Conservation (phyloP, 1,140 invertebrate genomes). For the Ceratina japonica region DNA sequence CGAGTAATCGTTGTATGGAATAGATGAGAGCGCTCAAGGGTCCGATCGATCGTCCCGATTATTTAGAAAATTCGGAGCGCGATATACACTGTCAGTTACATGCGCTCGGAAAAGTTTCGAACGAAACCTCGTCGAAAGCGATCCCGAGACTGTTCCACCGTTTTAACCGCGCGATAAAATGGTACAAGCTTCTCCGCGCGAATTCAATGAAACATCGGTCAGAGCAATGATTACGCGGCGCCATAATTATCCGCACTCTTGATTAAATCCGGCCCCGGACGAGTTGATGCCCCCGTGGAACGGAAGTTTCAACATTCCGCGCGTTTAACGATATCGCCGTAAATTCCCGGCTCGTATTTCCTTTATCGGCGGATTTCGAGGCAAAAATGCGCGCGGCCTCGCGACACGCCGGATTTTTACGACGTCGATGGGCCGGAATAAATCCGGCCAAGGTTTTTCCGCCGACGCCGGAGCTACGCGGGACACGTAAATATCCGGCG, state of each 20-base stretch:
- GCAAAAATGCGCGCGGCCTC: not conserved
- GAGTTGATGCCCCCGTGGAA: not conserved
- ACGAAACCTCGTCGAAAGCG: too few species aligned
- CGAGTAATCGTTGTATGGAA: not conserved
- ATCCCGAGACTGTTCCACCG: too few species aligned
- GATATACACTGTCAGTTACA: not conserved
- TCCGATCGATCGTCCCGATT: not conserved
- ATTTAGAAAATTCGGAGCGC: constrained; percentile 3
- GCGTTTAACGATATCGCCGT: not conserved
- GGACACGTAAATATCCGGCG: not conserved
- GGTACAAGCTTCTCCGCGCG: too few species aligned
- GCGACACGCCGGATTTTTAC: constrained; percentile 16
- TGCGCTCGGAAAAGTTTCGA: too few species aligned
- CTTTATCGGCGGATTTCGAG: not conserved
- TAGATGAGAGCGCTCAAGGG: not conserved
- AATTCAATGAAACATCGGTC: too few species aligned
- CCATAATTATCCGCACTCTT: too few species aligned
- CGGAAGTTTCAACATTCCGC: not conserved
- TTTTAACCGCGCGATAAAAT: too few species aligned
- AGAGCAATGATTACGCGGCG: too few species aligned
- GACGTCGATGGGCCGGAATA: constrained; percentile 4
- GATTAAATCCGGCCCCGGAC: too few species aligned
- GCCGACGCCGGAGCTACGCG: not conserved
- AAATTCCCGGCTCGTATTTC: constrained; percentile 9
- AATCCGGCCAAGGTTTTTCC: constrained; percentile 4